Conservation (phyloP, 2,888 invertebrate species). For the Stenchaetothrips biformis region DNA sequence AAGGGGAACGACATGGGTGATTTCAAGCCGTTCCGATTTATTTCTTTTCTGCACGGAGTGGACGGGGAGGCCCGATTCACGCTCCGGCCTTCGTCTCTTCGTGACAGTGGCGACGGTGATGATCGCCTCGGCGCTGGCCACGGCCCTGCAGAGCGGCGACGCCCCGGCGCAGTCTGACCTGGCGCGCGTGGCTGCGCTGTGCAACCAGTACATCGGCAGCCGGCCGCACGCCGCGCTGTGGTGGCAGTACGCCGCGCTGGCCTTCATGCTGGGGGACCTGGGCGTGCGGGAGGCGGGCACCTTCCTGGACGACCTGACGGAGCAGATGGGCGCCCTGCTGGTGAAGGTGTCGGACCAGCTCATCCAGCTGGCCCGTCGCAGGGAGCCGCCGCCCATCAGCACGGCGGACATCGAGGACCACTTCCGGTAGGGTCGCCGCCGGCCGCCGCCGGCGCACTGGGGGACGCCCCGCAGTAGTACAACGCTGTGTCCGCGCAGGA, state of each 20-base stretch:
- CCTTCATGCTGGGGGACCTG: not conserved
- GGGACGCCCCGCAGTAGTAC: no score
- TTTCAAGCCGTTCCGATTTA: no score
- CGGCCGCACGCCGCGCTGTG: conserved; percentile 3
- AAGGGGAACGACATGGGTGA: conserved; percentile 4
- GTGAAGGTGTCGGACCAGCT: not conserved
- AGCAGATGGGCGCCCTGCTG: not conserved
- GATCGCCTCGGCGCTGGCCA: not conserved
- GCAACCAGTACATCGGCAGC: not conserved
- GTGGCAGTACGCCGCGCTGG: not conserved
- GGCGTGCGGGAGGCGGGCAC: not conserved
- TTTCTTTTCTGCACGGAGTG: no score
- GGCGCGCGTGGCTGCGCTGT: not conserved
- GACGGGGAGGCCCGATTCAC: no score
- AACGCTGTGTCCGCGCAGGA: not conserved
- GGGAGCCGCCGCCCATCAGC: not conserved
- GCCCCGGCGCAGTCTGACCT: not conserved
- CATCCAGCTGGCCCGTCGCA: not conserved
- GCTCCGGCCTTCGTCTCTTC: no score
- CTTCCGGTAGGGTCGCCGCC: not conserved
- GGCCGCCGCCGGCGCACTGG: no score
- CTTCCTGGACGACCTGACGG: not conserved
- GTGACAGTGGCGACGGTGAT: conserved; percentile 10
- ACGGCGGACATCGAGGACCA: not conserved
- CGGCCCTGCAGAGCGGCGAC: not conserved